These are phyloP conservation scores for Globodera rostochiensis DNA, from an alignment of 1,140 invertebrate species.

Conservation along the genomic window DNA sequence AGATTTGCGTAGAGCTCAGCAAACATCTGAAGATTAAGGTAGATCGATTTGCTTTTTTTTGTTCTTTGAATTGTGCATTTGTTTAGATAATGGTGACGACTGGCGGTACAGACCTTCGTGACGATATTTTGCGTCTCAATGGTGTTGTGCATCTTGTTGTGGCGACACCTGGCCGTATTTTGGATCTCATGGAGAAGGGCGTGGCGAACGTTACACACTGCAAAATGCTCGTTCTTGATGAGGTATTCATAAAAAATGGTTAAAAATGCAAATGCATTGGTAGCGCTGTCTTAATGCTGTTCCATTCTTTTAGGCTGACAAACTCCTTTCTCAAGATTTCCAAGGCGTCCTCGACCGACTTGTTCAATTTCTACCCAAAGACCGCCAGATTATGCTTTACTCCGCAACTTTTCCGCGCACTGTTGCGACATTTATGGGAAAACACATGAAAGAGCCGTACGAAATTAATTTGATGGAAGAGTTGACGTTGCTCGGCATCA, in stretches of 20 bases:
- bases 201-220: constrained; percentile 88
- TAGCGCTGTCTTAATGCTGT: not conserved
- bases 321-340: constrained; percentile 97
- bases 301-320: constrained; percentile 94
- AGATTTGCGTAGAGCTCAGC: constrained; percentile 96
- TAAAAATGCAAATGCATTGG: not conserved
- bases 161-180: constrained; percentile 96
- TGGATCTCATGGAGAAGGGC: constrained; percentile 99
- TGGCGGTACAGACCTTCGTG: constrained; percentile 92
- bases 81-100: constrained; percentile 92
- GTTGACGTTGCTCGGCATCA: constrained; percentile 96
- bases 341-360: constrained; percentile 95
- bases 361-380: constrained; percentile 86
- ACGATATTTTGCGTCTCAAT: constrained; percentile 99
- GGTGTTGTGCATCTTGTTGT: constrained; percentile 99
- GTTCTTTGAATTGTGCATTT: constrained; percentile 23
- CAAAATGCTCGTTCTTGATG: constrained; percentile 94
- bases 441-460: constrained; percentile 91
- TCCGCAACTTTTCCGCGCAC: constrained; percentile 98
- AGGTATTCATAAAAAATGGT: constrained; percentile 66
- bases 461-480: constrained; percentile 99
- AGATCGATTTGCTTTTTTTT: not conserved
- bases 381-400: constrained; percentile 95
- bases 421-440: constrained; percentile 98
- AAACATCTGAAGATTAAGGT: constrained; percentile 88